These are phyloP conservation scores for Agrypnus murinus DNA, from an alignment of 2,888 invertebrate genomes.

Conservation along the genomic window DNA sequence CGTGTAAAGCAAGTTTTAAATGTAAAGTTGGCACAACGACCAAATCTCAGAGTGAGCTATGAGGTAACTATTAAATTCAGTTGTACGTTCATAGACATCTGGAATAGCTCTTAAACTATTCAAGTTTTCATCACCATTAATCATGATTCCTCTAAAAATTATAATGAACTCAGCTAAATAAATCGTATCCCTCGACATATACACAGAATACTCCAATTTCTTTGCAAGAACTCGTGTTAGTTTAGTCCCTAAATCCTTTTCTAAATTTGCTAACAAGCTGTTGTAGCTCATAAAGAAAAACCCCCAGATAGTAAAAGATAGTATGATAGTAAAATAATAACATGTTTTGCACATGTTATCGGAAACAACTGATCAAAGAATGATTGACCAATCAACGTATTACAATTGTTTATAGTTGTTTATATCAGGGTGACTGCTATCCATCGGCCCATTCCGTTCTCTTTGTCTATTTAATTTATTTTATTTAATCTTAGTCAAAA, in stretches of 20 bases:
- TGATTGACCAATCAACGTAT: no score
- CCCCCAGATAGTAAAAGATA: slow-evolving; percentile 31
- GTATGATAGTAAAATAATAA: slow-evolving; percentile 19
- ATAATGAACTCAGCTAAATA: slow-evolving; percentile 36
- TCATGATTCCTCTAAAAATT: slow-evolving; percentile 1
- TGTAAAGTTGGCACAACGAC: slow-evolving; percentile 37
- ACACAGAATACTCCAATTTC: slow-evolving; percentile 18
- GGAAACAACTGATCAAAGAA: slow-evolving; percentile 42
- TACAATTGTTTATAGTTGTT: no score
- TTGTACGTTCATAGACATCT: background rate
- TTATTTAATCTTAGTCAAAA: no score
- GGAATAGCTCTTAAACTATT: slow-evolving; percentile 19
- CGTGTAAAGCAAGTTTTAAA: slow-evolving; percentile 37
- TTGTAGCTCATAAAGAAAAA: slow-evolving; percentile 24
- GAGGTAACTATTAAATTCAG: slow-evolving; percentile 21
- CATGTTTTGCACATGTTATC: slow-evolving; percentile 25
- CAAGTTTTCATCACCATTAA: slow-evolving; percentile 12
- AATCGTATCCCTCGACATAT: slow-evolving; percentile 35
- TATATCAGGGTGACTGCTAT: no score
- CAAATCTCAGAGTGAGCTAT: slow-evolving; percentile 17
- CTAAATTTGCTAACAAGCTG: slow-evolving; percentile 36
- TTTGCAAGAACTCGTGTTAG: slow-evolving; percentile 20
- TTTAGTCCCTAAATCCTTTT: slow-evolving; percentile 32
- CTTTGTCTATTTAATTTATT: no score
- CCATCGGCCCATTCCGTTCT: no score